A percentile compares a stretch with the other conserved stretches of the same genome.
Conservation (phyloP, 1,140 invertebrate genomes). For the Drosophila funebris region DNA sequence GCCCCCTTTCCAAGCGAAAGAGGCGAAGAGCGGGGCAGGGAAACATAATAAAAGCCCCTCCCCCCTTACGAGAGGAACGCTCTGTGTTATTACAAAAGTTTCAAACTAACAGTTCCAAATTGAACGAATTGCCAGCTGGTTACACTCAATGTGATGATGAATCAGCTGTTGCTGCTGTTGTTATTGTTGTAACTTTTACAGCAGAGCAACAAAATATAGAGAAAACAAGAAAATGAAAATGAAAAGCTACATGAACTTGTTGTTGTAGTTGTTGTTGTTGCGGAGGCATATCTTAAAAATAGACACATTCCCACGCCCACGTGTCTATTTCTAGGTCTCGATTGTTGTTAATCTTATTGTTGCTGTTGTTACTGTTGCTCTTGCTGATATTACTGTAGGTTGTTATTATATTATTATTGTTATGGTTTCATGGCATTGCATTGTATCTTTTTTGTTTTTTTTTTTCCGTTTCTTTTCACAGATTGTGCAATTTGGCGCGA, state of each 20-base stretch:
- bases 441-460: constrained; percentile 43
- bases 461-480: constrained; percentile 10
- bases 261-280: not conserved
- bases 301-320: constrained; percentile 77
- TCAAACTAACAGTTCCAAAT: constrained; percentile 21
- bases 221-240: constrained; percentile 5
- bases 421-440: constrained; percentile 53
- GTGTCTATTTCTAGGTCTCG: constrained; percentile 76
- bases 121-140: constrained; percentile 50
- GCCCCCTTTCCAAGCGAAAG: not conserved
- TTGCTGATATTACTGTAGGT: constrained; percentile 2
- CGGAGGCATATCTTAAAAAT: constrained; percentile 56
- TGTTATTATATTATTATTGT: constrained; percentile 42
- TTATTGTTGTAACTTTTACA: constrained; percentile 57
- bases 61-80: constrained; percentile 18
- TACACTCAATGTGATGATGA: constrained; percentile 51
- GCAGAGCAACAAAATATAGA: not conserved
- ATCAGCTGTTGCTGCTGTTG: constrained; percentile 46
- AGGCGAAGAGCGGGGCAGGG: not conserved
- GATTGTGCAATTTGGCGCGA: constrained; percentile 75
- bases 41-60: constrained; percentile 15
- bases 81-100: constrained; percentile 54
- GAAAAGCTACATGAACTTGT: constrained; percentile 43
- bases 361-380: too few relatives aligned
- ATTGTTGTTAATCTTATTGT: constrained; percentile 20